Evolutionary conservation across 2,113 vertebrate genomes (phyloP), one percentile per base, ranked within the genome.

Genomic region (Stercorarius parasiticus): DNA sequence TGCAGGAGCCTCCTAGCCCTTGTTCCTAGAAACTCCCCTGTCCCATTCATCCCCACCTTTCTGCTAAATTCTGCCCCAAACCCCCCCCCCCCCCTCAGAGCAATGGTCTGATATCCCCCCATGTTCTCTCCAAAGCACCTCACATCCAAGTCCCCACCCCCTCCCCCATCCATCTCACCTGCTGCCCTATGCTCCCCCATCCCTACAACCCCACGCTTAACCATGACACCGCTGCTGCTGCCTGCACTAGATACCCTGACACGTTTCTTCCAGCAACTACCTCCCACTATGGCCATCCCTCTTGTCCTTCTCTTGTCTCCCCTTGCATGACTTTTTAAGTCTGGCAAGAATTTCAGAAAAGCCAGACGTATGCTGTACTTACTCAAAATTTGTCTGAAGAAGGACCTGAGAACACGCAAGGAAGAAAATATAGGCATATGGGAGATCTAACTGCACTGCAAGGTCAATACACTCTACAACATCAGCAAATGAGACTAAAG

Each of bases 401-500:
- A 4, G 9, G 36, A 25, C 34, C 45, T 29, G 17, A 84, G 40
- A 87, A 74, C 3, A 67, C 20, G 15, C 22, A 71, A 62, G 36
- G 40, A 87, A 86, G 26, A 85, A 53, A 67, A 85, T 7, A 22
- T 0, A 38, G 18, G 6, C 11, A 11, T 4, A 21, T 2, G 11
- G 50, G 59, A 59, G 20, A 85, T 40, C 45, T 34, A 89, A 36
- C 45, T 14, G 15, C 17, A 43, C 79, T 86, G 34, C 0, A 8
- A 92, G 43, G 47, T 6, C 15, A 32, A n/a, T 8, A 4, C 11
- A 18, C 7, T 71, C 40, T 11, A 16, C 10, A 29, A 6, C 0
- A 1, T 2, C 5, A 1, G 29, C 26, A 79, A 82, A 47, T 0
- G 27, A 27, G 20, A 52, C 61, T 13, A 13, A 2, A 18, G 17